Percentiles rank a stretch among this genome's conserved stretches.
These are phyloP conservation scores for Heliconius cydno DNA, from an alignment of 2,888 invertebrate genomes.

Conservation along the genomic window DNA sequence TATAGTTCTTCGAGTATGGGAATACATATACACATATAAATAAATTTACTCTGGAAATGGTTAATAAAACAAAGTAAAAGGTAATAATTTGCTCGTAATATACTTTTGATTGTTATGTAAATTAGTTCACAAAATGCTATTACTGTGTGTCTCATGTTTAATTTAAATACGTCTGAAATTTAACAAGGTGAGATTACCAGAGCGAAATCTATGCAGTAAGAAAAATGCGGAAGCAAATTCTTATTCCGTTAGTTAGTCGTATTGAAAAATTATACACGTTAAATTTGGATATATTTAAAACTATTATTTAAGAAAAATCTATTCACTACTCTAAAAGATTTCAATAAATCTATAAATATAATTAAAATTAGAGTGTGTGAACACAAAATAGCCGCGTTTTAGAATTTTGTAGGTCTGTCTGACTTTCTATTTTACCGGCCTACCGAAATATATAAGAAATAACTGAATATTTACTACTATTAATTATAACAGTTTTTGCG, in stretches of 20 bases:
- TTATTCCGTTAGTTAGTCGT: constrained; percentile 24
- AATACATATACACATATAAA: background rate
- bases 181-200: constrained; percentile 27
- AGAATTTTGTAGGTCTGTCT: too few species aligned
- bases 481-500: too few species aligned
- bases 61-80: background rate
- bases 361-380: too few species aligned
- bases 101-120: constrained; percentile 36
- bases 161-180: constrained; percentile 35
- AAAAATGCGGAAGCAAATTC: constrained; percentile 44
- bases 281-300: too few species aligned
- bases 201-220: constrained; percentile 27
- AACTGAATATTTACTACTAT: too few species aligned
- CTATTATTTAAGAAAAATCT: too few species aligned
- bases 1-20: background rate
- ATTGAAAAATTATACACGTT: too few species aligned
- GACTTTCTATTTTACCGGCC: too few species aligned
- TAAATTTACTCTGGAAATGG: background rate
- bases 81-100: constrained; percentile 11
- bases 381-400: too few species aligned
- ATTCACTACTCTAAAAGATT: too few species aligned
- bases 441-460: too few species aligned
- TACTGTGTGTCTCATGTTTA: constrained; percentile 33
- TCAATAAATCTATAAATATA: too few species aligned
- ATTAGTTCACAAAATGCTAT: constrained; percentile 18